Evolutionary conservation across 2,797 vertebrate genomes (phyloP).

Genomic region (Pseudopleuronectes americanus): DNA sequence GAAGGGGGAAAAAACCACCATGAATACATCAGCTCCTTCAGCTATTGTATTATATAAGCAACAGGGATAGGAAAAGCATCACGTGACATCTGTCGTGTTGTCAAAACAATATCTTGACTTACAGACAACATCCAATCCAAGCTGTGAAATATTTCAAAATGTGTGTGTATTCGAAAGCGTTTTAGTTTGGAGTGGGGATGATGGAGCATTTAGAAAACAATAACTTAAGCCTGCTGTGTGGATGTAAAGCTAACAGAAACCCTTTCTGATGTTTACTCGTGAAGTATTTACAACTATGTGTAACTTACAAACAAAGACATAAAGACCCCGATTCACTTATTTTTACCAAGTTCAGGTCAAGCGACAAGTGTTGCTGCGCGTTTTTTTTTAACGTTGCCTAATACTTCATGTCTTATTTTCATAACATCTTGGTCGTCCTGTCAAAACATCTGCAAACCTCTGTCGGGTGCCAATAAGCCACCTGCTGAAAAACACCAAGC

Average conservation of each 20-base stretch:
- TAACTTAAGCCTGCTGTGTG: background rate
- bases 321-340: constrained; percentile 17
- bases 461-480: constrained; percentile 39
- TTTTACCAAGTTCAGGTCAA: constrained; percentile 14
- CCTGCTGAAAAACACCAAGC: constrained; percentile 45
- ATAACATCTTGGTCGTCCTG: constrained; percentile 35
- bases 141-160: background rate
- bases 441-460: constrained; percentile 55
- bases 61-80: background rate
- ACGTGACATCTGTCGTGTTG: background rate
- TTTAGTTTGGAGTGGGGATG: background rate
- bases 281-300: constrained; percentile 32
- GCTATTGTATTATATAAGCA: background rate
- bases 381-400: background rate
- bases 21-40: background rate
- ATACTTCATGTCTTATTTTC: constrained; percentile 28
- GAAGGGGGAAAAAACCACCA: background rate
- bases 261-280: constrained; percentile 26
- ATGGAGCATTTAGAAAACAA: constrained; percentile 4
- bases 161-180: background rate
- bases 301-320: constrained; percentile 18
- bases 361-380: background rate
- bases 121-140: background rate
- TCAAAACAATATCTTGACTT: background rate
- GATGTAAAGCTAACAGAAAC: too few relatives aligned